Evolutionary conservation across 92 coral and sea anemone species (phyloP).

Genomic region (Meandrina meandrites): DNA sequence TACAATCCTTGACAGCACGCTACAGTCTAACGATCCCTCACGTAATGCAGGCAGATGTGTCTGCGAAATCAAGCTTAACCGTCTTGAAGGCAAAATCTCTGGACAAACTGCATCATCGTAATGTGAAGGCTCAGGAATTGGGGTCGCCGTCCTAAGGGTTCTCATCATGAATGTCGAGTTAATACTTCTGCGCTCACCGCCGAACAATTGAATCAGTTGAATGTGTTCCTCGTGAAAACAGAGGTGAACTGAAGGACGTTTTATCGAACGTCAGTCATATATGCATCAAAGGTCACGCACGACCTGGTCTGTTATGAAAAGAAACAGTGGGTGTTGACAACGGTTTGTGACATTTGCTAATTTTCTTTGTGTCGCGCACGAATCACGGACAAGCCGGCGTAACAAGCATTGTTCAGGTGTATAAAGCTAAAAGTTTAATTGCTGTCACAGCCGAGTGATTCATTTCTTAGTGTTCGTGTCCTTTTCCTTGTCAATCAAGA

Average conservation of each 20-base stretch:
- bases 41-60: constrained; percentile 30
- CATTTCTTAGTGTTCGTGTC: no score
- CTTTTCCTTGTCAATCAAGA: no score
- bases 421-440: not conserved
- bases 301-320: no score
- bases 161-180: not conserved
- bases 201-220: not conserved
- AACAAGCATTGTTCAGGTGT: not conserved
- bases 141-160: constrained; percentile 17
- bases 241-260: not conserved
- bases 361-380: no score
- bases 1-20: constrained; percentile 5
- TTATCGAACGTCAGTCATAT: constrained; percentile 3
- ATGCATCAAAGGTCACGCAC: constrained; percentile 21
- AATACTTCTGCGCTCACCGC: not conserved
- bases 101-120: not conserved
- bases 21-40: constrained; percentile 29
- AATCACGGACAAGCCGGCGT: no score
- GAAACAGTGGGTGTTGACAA: no score
- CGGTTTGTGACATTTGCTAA: no score
- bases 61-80: not conserved
- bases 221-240: constrained; percentile 20
- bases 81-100: constrained; percentile 12
- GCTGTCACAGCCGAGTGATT: not conserved
- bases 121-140: constrained; percentile 8